These are phyloP conservation scores for Cyanistes caeruleus DNA, from an alignment of 2,113 vertebrate species.

Conservation along the genomic window DNA sequence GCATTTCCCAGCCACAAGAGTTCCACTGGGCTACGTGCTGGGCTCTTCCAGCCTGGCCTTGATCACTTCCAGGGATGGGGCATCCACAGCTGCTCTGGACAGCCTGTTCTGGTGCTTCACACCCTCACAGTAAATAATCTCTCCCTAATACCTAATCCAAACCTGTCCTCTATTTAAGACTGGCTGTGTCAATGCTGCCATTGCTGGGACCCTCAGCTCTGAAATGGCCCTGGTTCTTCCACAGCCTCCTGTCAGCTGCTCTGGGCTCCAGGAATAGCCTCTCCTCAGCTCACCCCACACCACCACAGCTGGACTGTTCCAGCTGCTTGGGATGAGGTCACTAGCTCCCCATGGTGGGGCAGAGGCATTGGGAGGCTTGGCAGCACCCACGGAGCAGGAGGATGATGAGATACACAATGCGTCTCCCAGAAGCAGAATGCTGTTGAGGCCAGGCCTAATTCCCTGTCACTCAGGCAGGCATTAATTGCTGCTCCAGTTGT, in stretches of 20 bases:
- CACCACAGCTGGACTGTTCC: background rate
- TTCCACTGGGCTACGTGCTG: fast-evolving
- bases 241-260: slow-evolving; percentile 40
- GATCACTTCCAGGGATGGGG: background rate
- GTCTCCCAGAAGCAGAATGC: background rate
- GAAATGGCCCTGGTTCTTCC: background rate
- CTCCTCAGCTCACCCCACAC: background rate
- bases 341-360: fast-evolving
- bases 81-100: background rate
- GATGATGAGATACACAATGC: background rate
- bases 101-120: background rate
- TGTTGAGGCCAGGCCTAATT: background rate
- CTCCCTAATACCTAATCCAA: background rate
- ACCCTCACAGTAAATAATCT: background rate
- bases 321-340: background rate
- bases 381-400: background rate
- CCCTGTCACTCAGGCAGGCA: background rate
- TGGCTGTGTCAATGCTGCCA: fast-evolving
- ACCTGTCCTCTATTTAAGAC: background rate
- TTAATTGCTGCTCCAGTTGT: slow-evolving; percentile 1
- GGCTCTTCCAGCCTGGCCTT: background rate
- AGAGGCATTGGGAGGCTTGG: background rate
- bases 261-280: background rate
- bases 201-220: fast-evolving
- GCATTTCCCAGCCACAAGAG: background rate